Conservation (phyloP, 2,113 vertebrate species). For the Tichodroma muraria region DNA sequence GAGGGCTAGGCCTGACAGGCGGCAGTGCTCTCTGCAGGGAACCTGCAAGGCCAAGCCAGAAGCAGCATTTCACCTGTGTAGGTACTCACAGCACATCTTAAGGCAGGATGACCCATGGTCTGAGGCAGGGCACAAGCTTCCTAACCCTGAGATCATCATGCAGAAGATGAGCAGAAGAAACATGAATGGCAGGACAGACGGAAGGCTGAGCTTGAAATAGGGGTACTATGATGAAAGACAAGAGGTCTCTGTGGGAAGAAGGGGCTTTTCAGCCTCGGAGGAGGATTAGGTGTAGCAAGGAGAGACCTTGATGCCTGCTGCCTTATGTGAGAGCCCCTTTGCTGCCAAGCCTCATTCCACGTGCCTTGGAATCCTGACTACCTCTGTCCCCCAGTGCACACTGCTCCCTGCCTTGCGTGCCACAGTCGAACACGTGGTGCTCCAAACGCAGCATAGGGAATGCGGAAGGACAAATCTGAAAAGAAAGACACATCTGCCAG, state of each 20-base stretch:
- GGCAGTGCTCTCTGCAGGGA: not conserved
- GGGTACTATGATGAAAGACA: not conserved
- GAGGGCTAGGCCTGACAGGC: not conserved
- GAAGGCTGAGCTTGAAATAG: not conserved
- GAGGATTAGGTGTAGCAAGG: not conserved
- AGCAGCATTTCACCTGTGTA: not conserved
- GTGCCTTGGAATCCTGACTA: not conserved
- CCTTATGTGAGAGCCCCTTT: not conserved
- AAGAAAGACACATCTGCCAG: not conserved
- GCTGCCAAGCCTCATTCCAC: not conserved
- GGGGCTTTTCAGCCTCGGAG: not conserved
- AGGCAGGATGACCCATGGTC: not conserved
- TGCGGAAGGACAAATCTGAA: not conserved
- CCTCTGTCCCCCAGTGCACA: not conserved
- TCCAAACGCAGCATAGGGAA: not conserved
- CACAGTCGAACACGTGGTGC: not conserved
- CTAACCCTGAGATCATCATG: not conserved
- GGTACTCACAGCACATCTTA: not conserved
- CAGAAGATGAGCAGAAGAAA: not conserved
- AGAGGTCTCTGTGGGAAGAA: not conserved
- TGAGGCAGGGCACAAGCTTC: not conserved
- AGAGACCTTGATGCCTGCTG: not conserved
- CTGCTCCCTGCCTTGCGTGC: not conserved
- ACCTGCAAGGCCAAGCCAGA: not conserved
- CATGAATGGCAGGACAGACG: not conserved